A percentile compares a stretch with the other conserved stretches of the same genome.
These are phyloP conservation scores for Tauraco erythrolophus DNA, from an alignment of 2,113 vertebrate species.

Conservation along the genomic window DNA sequence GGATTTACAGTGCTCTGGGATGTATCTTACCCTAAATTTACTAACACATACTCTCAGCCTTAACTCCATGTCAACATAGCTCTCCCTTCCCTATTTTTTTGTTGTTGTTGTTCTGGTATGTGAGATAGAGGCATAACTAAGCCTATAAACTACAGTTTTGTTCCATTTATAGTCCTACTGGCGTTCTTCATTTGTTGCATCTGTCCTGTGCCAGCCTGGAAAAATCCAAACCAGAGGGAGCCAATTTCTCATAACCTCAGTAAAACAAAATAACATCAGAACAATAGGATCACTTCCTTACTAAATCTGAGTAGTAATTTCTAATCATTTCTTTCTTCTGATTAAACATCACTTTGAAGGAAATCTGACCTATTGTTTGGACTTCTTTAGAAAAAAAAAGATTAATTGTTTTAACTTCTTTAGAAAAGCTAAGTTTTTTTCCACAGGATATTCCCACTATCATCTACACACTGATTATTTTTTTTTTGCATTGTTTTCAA, in stretches of 20 bases:
- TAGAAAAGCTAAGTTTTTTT: neutral
- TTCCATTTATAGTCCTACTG: constrained; percentile 14
- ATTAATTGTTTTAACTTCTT: no score
- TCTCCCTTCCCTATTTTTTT: accelerated
- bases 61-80: neutral
- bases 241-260: neutral
- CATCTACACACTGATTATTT: neutral
- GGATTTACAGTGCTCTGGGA: neutral
- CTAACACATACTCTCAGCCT: neutral
- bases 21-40: neutral
- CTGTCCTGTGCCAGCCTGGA: constrained; percentile 22
- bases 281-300: neutral
- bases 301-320: neutral
- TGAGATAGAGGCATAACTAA: neutral
- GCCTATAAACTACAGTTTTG: neutral
- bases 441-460: neutral
- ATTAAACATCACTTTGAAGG: neutral
- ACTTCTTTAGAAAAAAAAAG: neutral
- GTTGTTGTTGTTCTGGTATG: neutral
- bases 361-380: neutral
- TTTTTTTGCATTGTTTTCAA: neutral
- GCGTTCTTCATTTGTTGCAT: neutral
- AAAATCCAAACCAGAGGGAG: constrained; percentile 13
- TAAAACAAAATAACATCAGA: constrained; percentile 17
- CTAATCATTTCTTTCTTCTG: constrained; percentile 3